Base-by-base conservation (phyloP, 2,113 vertebrate genomes). In the Passer montanus region DNA sequence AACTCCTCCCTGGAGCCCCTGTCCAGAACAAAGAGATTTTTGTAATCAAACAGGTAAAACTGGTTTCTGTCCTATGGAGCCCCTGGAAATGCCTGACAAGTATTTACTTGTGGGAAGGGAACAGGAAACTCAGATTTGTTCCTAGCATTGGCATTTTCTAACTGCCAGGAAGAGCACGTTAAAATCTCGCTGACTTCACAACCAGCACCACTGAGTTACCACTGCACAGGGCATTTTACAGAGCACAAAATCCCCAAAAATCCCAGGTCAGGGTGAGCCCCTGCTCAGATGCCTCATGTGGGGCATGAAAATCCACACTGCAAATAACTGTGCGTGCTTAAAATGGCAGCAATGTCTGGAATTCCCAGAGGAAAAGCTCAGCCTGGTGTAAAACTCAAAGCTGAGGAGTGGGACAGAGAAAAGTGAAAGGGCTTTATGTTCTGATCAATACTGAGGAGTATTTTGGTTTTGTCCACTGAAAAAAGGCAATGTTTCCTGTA, bases 191-290 rank as follows among this genome's bases (percentile, higher is more conserved):
- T 14, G 59, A 53, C 19, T 55, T 53, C 77, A 3, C 30, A 33
- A 35, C 4, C 6, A 63, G 46, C 64, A 39, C 30, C 2, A 23
- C 46, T 0, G 3, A 67, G 47, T 62, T 14, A 49, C 13, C 35
- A 5, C 3, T 6, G 47, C 9, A 24, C 2, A 3, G 1, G 1
- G 31, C 7, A 6, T 47, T 67, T 47, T 5, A 59, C 0, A 1
- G 0, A 28, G 67, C 31, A n/a, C 1, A 10, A 41, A 77, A 60
- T 13, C 20, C 70, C 7, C 15, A 66, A 78, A 73, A 67, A 16
- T 27, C 39, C 30, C 55, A 28, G n/a, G 13, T 39, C n/a, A n/a
- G 37, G 68, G 20, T 3, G 8, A 69, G 37, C 15, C 20, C 10
- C 49, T 33, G 58, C 80, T 52, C 66, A 35, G n/a, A 47, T 53